Evolutionary conservation across 2,888 invertebrate genomes (phyloP).

Genomic region (Noctua comes): DNA sequence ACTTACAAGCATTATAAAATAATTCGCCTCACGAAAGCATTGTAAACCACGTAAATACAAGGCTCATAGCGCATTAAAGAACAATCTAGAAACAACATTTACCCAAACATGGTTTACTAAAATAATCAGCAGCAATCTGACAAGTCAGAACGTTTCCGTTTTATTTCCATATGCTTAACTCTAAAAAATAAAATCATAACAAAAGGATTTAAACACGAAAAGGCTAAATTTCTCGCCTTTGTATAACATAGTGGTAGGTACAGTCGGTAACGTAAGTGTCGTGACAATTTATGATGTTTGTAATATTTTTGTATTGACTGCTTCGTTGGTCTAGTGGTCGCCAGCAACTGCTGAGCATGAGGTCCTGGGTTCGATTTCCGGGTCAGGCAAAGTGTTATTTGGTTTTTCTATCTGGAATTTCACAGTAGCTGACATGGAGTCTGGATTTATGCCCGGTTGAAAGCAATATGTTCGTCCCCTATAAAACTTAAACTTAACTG

Average conservation of each 20-base stretch:
- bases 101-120: slow-evolving; percentile 15
- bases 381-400: too few relatives aligned
- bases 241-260: slow-evolving; percentile 27
- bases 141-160: slow-evolving; percentile 45
- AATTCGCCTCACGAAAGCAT: neutral
- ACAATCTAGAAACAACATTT: slow-evolving; percentile 11
- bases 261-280: slow-evolving; percentile 2
- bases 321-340: neutral
- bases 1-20: neutral
- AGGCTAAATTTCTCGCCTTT: slow-evolving; percentile 42
- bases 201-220: slow-evolving; percentile 45
- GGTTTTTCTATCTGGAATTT: neutral
- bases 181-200: slow-evolving; percentile 47
- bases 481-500: neutral
- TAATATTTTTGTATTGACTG: neutral
- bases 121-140: slow-evolving; percentile 36
- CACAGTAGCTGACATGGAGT: neutral
- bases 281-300: neutral
- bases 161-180: slow-evolving; percentile 46
- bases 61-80: neutral
- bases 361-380: too few relatives aligned
- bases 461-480: too few relatives aligned
- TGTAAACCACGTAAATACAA: neutral
- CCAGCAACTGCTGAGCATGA: neutral
- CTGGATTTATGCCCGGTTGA: neutral